Evolutionary conservation across 2,797 vertebrate species (phyloP), one percentile per base, ranked within the genome.

Genomic region (Triplophysa bombifrons): DNA sequence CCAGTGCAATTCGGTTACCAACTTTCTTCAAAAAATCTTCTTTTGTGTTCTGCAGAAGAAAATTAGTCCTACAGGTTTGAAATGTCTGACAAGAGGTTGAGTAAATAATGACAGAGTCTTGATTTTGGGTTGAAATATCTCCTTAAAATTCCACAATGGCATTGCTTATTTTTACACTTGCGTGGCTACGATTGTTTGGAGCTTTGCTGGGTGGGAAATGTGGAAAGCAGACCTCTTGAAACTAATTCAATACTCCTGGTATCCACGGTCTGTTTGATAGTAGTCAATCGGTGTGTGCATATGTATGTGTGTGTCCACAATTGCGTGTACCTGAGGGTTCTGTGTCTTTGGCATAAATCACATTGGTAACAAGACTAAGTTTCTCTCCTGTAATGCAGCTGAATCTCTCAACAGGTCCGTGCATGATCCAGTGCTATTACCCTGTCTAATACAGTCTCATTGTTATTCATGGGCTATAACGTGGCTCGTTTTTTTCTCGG

Each of bases 381-480:
- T 85, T 84, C 76, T 81, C 69, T 68, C 73, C 51, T 19, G 78
- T 71, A 84, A 71, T 82, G 76, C 73, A 74, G 68, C 67, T 64
- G 74, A 79, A 79, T 72, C 77, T 80, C 77, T 84, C 80, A 83
- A 85, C 84, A 84, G 81, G 85, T 86, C 82, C 82, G 80, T 73
- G 68, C 72, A 82, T 86, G 78, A 84, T 85, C 84, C 68, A 25
- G 51, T 65, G 82, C 81, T 82, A 85, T 86, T 85, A 84, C 82
- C 68, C 82, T 53, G 71, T 75, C 78, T 82, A 84, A 83, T 82
- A 81, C 83, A 55, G 79, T 83, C 85, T 83, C 82, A 85, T 87
- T 88, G 84, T 84, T 86, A 88, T 89, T 88, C 83, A 85, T 85
- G 79, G 72, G 38, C 76, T 85, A 82, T 85, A 87, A 83, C 84